These are phyloP conservation scores for Chiloscyllium plagiosum DNA, from an alignment of 2,113 vertebrate genomes.

Conservation along the genomic window DNA sequence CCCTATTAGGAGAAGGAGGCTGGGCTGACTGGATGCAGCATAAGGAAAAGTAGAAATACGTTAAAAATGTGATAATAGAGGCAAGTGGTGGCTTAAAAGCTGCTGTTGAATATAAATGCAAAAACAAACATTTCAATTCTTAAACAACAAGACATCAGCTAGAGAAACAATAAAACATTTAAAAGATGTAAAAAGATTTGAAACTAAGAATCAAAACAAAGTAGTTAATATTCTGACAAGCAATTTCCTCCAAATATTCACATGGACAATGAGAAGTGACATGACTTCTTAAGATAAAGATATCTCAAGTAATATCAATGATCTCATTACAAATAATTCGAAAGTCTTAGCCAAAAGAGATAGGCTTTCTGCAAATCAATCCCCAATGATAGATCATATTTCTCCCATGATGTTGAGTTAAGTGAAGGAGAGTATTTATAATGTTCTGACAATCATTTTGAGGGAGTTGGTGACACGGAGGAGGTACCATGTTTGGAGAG, in stretches of 20 bases:
- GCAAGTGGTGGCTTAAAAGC: neutral
- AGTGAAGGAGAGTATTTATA: neutral
- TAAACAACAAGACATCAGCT: neutral
- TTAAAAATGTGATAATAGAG: neutral
- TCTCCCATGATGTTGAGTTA: neutral
- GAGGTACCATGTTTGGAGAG: neutral
- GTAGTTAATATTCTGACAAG: neutral
- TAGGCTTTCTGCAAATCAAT: neutral
- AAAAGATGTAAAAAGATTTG: neutral
- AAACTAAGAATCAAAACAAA: neutral
- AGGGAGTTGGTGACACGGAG: neutral
- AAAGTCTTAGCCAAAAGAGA: neutral
- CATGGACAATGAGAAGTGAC: neutral
- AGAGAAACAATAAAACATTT: neutral
- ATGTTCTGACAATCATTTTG: neutral
- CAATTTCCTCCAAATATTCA: neutral
- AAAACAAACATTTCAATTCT: neutral
- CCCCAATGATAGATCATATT: neutral
- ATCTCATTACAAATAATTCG: neutral
- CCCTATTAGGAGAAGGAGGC: neutral
- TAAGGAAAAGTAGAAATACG: neutral
- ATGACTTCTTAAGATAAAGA: neutral
- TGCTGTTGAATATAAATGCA: neutral
- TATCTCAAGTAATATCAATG: neutral
- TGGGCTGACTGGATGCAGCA: neutral